Evolutionary conservation across 1,140 invertebrate species (phyloP).

Genomic region (Calephelis virginiensis): DNA sequence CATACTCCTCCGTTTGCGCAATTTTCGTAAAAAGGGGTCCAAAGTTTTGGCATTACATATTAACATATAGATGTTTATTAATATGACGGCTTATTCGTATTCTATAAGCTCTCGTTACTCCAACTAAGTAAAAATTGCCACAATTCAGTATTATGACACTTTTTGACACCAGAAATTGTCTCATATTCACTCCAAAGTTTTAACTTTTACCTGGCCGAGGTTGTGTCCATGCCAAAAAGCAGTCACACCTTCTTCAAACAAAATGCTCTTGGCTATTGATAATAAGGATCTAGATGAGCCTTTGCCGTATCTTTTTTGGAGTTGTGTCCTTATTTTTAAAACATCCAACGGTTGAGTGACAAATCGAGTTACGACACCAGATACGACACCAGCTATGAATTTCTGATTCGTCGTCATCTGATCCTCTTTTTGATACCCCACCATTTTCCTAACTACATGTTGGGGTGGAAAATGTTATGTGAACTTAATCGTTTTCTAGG

Average conservation of each 20-base stretch:
- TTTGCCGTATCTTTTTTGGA: conserved; percentile 34
- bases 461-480: not conserved
- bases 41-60: too few species aligned
- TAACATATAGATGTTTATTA: too few species aligned
- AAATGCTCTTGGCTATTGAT: conserved; percentile 42
- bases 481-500: not conserved
- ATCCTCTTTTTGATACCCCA: conserved; percentile 54
- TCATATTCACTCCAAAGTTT: conserved; percentile 10
- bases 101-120: too few species aligned
- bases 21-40: too few species aligned
- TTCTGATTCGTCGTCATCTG: conserved; percentile 49
- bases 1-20: too few species aligned
- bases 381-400: conserved; percentile 51
- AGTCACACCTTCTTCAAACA: conserved; percentile 50
- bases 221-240: conserved; percentile 65
- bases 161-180: too few species aligned
- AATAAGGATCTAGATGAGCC: conserved; percentile 28
- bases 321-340: conserved; percentile 53
- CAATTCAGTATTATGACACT: too few species aligned
- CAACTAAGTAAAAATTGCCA: too few species aligned
- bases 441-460: conserved; percentile 40
- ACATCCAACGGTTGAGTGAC: conserved; percentile 64
- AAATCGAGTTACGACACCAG: conserved; percentile 53
- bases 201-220: conserved; percentile 51
- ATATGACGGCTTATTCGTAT: too few species aligned